Conservation (phyloP, 2,797 vertebrate species). For the Cynopterus sphinx region DNA sequence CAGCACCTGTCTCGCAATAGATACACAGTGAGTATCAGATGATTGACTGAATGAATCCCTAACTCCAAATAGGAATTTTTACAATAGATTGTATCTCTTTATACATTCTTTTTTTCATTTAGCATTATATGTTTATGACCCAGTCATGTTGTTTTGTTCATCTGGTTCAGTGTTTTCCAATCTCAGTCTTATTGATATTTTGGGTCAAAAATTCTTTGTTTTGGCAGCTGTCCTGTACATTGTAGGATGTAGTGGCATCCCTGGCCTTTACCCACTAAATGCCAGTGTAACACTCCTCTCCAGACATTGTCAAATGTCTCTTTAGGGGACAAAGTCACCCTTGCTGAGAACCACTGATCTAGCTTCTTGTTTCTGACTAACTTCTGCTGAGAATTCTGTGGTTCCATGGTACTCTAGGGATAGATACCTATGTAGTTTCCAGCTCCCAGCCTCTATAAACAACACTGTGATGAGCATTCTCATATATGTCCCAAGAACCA, state of each 20-base stretch:
- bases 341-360: not conserved
- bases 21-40: not conserved
- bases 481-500: not conserved
- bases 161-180: not conserved
- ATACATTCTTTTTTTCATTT: not conserved
- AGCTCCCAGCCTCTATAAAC: not conserved
- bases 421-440: not conserved
- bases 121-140: not conserved
- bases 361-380: not conserved
- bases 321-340: not conserved
- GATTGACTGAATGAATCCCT: not conserved
- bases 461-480: not conserved
- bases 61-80: not conserved
- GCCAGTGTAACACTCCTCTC: not conserved
- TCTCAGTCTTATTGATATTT: not conserved
- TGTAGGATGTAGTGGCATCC: not conserved
- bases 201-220: not conserved
- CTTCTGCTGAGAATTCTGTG: not conserved
- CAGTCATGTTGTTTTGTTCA: not conserved
- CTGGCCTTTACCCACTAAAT: not conserved
- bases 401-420: not conserved
- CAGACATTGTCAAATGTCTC: not conserved
- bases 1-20: not conserved
- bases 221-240: not conserved
- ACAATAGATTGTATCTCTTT: not conserved